Conservation (phyloP, 2,797 vertebrate species). For the Muraenolepis orangiensis region DNA sequence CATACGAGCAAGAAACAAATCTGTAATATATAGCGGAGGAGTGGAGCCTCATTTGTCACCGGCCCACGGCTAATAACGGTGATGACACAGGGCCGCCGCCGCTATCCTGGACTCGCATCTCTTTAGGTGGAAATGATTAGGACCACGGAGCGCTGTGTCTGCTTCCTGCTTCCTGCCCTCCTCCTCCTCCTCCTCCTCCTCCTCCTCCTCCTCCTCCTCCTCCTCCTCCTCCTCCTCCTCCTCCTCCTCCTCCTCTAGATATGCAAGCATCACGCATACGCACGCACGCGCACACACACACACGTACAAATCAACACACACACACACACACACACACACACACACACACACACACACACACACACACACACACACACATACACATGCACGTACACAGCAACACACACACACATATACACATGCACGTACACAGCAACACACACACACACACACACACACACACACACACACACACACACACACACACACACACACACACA, state of each 20-base stretch:
- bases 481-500: too few species aligned
- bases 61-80: constrained; percentile 61
- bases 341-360: constrained; percentile 18
- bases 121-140: constrained; percentile 69
- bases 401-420: too few species aligned
- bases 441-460: not conserved
- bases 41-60: constrained; percentile 69
- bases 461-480: too few species aligned
- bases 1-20: constrained; percentile 66
- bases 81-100: constrained; percentile 61
- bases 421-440: too few species aligned
- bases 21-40: constrained; percentile 65
- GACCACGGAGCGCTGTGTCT: constrained; percentile 62
- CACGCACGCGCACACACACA: constrained; percentile 7
- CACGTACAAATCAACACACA: too few species aligned
- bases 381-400: too few species aligned
- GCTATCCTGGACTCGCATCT: constrained; percentile 62
- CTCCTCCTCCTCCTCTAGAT: constrained; percentile 45
- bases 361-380: constrained; percentile 30
- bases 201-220: too few species aligned
- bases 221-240: constrained; percentile 68
- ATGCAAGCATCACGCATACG: constrained; percentile 33
- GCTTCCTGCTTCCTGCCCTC: constrained; percentile 65
- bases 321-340: too few species aligned
- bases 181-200: too few species aligned